Base-by-base conservation (phyloP, 1,140 invertebrate species). In the Cydia pomonella region DNA sequence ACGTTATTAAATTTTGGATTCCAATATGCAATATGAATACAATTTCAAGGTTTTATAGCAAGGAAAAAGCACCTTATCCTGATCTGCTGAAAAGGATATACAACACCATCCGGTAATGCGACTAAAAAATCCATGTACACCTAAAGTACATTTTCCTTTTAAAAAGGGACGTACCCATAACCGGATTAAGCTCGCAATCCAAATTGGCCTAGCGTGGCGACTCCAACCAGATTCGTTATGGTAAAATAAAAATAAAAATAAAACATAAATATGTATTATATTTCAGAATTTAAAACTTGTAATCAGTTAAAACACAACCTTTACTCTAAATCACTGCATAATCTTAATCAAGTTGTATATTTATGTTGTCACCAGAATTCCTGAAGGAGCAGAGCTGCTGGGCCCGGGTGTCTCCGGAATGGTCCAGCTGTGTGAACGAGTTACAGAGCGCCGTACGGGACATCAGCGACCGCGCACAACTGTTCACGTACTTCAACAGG, bases 351-450 rank as follows among this genome's bases (percentile, higher is more conserved):
- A 38, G 33, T 2, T 38, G 33, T 38, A 38, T 10, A 10, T 10
- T 7, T 38, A 63, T 63, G 5, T 63, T 16, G 25, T 27, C 3
- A 38, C 12, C 73, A 92, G 90, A 92, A 71, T 92, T 89, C 62
- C 76, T 91, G 69, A 88, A 86, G 73, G 91, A 92, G 76, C 84
- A 82, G 9, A 81, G 74, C 0, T 92, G 91, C 72, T 90, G 87
- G 86, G 81, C 80, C 13, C 74, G 87, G 0, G 87, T 92, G 29
- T 91, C 88, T 0, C 85, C 87, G 0, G 84, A 86, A 71, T 92
- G 91, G 91, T 85, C 87, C 16, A 75, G 71, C 1, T 92, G 91
- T 25, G 89, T 91, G 1, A 81, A 91, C 76, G 88, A 91, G 74
- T 73, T 92, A 44, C 87, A 91, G 53, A 75, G 80, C 0, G 88